Base-by-base conservation (phyloP, 2,888 invertebrate species). In the Morinoia aosen region DNA sequence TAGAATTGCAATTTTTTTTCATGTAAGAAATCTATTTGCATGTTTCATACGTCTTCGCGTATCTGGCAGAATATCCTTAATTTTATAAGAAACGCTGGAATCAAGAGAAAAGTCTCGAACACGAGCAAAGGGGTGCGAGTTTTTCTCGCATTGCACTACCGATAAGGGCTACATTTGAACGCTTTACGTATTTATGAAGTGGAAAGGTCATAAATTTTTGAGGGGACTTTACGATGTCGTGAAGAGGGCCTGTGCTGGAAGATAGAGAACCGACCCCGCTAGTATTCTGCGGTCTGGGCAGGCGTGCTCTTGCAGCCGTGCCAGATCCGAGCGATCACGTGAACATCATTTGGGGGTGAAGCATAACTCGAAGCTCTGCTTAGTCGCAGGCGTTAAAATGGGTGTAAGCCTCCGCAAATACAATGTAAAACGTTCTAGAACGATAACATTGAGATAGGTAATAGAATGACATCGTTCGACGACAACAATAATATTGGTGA, bases 161-260 rank as follows among this genome's bases (percentile, higher is more conserved):
- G 93, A 93, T 93, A 93, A 93, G 93, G 33, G 57, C 25, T 19
- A 25, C 93, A 93, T 93, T 93, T 33, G 93, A 93, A 93, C 93
- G 48, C 14, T 93, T 93, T 93, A 90, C 93, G 93, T 93, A 93
- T 93, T 93, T 93, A 93, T 93, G 93, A 93, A 93, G 57, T 93
- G 93, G 93, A 93, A 93, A 93, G 93, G 57, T 33, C 93, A 57
- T 93, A 93, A 93, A 93, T 93, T 93, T 33, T 25, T 33, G 56
- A 56, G 93, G n/a, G 93, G 48, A 93, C 33, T 93, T 93, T 93
- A 93, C 93, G 93, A 93, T 56, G 57, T 56, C 57, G 58, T 57
- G 33, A 57, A 93, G 93, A 57, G 93, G 56, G 93, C 57, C 93
- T 93, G 57, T 57, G 12, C 48, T 57, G n/a, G 16, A 33, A 93